A percentile compares a stretch with the other conserved stretches of the same genome.
Conservation (phyloP, 2,797 vertebrate species). For the Enteromius treurensis region DNA sequence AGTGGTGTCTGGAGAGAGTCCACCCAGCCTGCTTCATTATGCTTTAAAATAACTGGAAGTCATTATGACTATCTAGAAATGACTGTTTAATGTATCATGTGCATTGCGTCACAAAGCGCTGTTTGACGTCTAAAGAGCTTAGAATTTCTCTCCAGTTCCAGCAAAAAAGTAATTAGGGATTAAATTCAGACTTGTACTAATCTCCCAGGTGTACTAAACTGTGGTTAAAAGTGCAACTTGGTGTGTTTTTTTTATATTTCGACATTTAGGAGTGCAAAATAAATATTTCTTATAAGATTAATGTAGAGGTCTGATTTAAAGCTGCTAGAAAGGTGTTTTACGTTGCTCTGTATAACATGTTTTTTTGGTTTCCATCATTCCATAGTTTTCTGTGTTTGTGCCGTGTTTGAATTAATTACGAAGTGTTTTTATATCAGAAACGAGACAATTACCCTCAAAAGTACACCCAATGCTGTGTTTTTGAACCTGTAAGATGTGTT, state of each 20-base stretch:
- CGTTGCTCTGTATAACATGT: not conserved
- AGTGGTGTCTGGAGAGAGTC: not conserved
- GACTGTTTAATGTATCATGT: conserved; percentile 16
- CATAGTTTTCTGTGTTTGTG: not conserved
- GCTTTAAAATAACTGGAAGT: conserved; percentile 19
- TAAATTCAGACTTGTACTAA: not conserved
- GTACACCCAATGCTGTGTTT: conserved; percentile 29
- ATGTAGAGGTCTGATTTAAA: not conserved
- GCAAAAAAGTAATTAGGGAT: not conserved
- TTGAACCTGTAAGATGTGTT: not conserved
- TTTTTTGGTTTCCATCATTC: conserved; percentile 4
- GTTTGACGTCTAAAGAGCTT: not conserved
- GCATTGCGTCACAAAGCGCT: not conserved
- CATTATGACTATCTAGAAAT: conserved; percentile 7
- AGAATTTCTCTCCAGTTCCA: not conserved
- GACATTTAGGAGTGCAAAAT: not conserved
- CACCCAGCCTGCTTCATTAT: not conserved
- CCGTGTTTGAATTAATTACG: not conserved
- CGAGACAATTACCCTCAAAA: conserved; percentile 18
- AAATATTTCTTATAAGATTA: not conserved
- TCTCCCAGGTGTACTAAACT: not conserved
- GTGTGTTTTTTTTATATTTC: not conserved
- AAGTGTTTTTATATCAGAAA: conserved; percentile 3
- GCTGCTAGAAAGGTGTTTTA: not conserved
- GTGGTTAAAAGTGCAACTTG: not conserved